Evolutionary conservation across 2,888 invertebrate species (phyloP).

Genomic region (Tillus elongatus): DNA sequence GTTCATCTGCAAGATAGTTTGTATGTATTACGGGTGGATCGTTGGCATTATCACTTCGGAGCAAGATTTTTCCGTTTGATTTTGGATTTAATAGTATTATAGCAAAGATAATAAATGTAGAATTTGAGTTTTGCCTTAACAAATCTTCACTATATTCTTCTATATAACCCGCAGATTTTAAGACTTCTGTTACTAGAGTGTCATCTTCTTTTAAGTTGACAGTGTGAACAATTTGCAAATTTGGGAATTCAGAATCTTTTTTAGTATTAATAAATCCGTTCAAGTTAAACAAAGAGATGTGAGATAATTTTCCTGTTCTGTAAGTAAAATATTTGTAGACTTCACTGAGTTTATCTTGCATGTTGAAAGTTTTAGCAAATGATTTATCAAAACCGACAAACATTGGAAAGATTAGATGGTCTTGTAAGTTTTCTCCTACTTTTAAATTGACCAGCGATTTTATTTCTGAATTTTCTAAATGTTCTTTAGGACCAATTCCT

Average conservation of each 20-base stretch:
- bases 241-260: conserved; percentile 42
- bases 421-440: conserved; percentile 50
- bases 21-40: conserved; percentile 53
- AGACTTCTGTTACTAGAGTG: conserved; percentile 17
- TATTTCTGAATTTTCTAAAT: conserved; percentile 43
- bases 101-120: conserved; percentile 14
- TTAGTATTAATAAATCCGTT: conserved; percentile 46
- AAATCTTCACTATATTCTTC: conserved; percentile 19
- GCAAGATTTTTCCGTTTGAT: conserved; percentile 48
- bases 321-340: conserved; percentile 44
- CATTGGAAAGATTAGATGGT: conserved; percentile 41
- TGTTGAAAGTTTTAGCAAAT: conserved; percentile 11
- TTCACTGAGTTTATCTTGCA: conserved; percentile 24
- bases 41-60: conserved; percentile 48
- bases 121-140: conserved; percentile 16
- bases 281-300: conserved; percentile 42
- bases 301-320: conserved; percentile 44
- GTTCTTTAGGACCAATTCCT: conserved; percentile 50
- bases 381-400: conserved; percentile 17
- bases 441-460: conserved; percentile 41
- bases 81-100: conserved; percentile 38
- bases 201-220: conserved; percentile 30
- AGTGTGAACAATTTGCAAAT: conserved; percentile 39
- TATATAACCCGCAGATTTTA: conserved; percentile 29
- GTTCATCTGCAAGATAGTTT: conserved; percentile 51